These are phyloP conservation scores for Bubo blakistoni DNA, from an alignment of 2,113 vertebrate species.

Conservation along the genomic window DNA sequence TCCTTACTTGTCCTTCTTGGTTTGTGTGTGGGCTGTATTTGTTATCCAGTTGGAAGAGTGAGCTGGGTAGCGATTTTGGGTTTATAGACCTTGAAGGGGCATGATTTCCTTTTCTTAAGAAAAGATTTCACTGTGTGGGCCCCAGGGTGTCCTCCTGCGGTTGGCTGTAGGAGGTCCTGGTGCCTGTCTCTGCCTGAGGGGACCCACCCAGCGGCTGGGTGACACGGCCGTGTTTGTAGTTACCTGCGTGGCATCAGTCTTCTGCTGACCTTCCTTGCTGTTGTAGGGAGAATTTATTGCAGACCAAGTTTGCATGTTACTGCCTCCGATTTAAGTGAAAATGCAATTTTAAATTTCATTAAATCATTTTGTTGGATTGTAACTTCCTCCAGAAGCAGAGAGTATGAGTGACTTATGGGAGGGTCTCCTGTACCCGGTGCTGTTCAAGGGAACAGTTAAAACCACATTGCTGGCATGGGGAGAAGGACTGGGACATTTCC, in stretches of 20 bases:
- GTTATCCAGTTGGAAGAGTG: neutral
- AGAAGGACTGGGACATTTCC: neutral
- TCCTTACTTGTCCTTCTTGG: rapidly evolving
- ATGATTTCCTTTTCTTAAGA: neutral
- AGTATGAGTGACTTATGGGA: neutral
- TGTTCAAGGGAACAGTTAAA: neutral
- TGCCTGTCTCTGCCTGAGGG: neutral
- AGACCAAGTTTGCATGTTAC: neutral
- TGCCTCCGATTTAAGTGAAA: neutral
- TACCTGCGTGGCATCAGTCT: neutral
- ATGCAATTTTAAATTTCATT: neutral
- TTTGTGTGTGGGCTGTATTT: neutral
- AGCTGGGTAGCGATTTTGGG: neutral
- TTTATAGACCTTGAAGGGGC: neutral
- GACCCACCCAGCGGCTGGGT: rapidly evolving
- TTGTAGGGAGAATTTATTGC: neutral
- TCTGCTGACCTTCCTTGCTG: neutral
- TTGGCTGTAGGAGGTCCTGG: neutral
- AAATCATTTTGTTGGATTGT: neutral
- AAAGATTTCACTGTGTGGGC: neutral
- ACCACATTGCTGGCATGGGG: neutral
- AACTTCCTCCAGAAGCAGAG: neutral
- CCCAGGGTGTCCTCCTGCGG: neutral
- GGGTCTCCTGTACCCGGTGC: rapidly evolving
- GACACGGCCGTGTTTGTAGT: rapidly evolving